These are phyloP conservation scores for Halocaridina rubra DNA, from an alignment of 2,888 invertebrate genomes.

Conservation along the genomic window DNA sequence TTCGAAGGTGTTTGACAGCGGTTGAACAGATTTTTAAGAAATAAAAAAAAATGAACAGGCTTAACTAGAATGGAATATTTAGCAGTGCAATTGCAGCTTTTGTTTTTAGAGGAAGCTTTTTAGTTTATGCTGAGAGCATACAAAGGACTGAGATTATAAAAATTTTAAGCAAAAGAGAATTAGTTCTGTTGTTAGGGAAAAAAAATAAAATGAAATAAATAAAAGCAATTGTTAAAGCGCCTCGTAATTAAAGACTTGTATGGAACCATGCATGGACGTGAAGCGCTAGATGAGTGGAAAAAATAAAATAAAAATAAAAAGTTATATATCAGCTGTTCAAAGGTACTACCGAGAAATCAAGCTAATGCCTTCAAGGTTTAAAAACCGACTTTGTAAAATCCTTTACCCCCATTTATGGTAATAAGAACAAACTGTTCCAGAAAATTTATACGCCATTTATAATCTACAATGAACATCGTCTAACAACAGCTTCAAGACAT, in stretches of 20 bases:
- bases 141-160: conserved; percentile 33
- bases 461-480: too few species aligned
- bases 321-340: conserved; percentile 42
- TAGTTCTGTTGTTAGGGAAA: conserved; percentile 39
- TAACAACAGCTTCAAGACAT: too few species aligned
- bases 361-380: too few species aligned
- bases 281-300: conserved; percentile 16
- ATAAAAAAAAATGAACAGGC: conserved; percentile 36
- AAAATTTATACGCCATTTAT: too few species aligned
- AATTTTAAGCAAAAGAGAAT: conserved; percentile 17
- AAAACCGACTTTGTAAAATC: too few species aligned
- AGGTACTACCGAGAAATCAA: too few species aligned
- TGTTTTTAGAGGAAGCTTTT: conserved; percentile 20
- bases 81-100: conserved; percentile 1
- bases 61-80: conserved; percentile 26
- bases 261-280: conserved; percentile 37
- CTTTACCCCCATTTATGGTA: too few species aligned
- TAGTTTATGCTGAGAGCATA: conserved; percentile 47
- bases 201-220: conserved; percentile 32
- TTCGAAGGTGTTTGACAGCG: too few species aligned
- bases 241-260: background rate
- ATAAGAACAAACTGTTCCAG: too few species aligned
- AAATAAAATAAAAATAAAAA: background rate
- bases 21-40: too few species aligned
- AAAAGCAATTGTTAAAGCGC: conserved; percentile 35